Evolutionary conservation across 2,797 vertebrate genomes (phyloP).

Genomic region (Chaetophractus vellerosus): DNA sequence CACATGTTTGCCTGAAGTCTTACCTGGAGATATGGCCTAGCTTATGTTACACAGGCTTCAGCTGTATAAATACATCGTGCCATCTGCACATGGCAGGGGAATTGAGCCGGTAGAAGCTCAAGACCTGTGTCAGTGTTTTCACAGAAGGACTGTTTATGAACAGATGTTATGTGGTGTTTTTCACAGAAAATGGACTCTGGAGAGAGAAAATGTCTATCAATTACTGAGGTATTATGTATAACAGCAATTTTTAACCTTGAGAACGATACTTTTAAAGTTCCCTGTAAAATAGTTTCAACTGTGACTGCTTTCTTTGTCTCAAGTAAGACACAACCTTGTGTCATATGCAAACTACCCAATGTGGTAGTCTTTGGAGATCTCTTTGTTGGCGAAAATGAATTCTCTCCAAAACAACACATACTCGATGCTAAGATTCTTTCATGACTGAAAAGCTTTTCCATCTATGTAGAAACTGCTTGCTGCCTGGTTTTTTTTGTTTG

Average conservation of each 20-base stretch:
- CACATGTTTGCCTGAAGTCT: conserved; percentile 93
- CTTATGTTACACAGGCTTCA: conserved; percentile 93
- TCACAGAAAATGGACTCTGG: conserved; percentile 95
- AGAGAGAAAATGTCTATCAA: conserved; percentile 98
- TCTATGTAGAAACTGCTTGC: background rate
- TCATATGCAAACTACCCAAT: conserved; percentile 65
- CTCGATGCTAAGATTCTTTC: background rate
- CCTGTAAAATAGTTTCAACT: conserved; percentile 84
- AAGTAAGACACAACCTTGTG: conserved; percentile 68
- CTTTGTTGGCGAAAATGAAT: background rate
- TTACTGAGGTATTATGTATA: conserved; percentile 95
- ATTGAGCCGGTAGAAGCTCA: conserved; percentile 94
- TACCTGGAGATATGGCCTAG: conserved; percentile 94
- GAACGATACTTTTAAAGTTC: conserved; percentile 92
- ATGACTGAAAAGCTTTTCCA: background rate
- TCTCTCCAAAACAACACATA: background rate
- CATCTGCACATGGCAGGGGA: conserved; percentile 98
- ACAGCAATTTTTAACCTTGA: conserved; percentile 98
- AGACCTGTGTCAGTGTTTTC: conserved; percentile 96
- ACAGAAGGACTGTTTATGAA: conserved; percentile 99
- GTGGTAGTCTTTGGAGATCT: background rate
- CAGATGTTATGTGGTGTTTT: conserved; percentile 99
- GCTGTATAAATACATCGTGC: conserved; percentile 92
- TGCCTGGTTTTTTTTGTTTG: background rate
- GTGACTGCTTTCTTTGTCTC: conserved; percentile 88